Evolutionary conservation across 2,113 vertebrate genomes (phyloP), one percentile per base, ranked within the genome.

Genomic region (Podarcis muralis): DNA sequence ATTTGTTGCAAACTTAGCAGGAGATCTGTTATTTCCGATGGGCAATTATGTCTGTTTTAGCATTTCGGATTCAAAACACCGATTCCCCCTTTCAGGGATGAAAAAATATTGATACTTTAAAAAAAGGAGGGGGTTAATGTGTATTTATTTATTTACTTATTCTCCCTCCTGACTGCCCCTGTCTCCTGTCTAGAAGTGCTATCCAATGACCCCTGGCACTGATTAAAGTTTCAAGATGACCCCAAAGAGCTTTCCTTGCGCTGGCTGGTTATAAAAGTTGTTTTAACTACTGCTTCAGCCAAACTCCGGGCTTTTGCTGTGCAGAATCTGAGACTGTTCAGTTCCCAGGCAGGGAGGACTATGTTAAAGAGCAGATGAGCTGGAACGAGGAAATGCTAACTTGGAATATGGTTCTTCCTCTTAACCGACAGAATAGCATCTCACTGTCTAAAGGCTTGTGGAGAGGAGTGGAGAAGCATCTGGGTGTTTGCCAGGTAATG

Each of bases 181-280:
- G 89, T 94, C 95, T 95, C 92, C 96, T 69, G 68, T 86, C 95
- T 90, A 85, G 90, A 90, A 97, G 97, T 96, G 96, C 97, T 97
- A 97, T 97, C 97, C 98, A 97, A 83, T 98, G 98, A 98, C 97
- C 98, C 97, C 96, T 93, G 93, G 96, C 97, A 97, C 97, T 98
- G 98, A 98, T 98, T 98, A 98, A 97, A 97, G 97, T 93, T 95
- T 96, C 94, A 84, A 43, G 91, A 88, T 98, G 97, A 97, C 97
- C 97, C 94, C 95, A 94, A 97, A 97, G 97, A 96, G 95, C 96
- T 97, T 97, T 97, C 94, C 96, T 98, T 98, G 96, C 97, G 93
- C 95, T 95, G 95, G 95, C 96, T 93, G 94, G 95, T 96, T 96
- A 97, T 97, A 97, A 97, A 97, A 96, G 80, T 93, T 48, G 20